Percentiles rank a stretch among this genome's conserved stretches.
These are phyloP conservation scores for Chrysaora quinquecirrha DNA, from an alignment of 30 jellyfish, hydroid and myxozoan species.

Conservation along the genomic window DNA sequence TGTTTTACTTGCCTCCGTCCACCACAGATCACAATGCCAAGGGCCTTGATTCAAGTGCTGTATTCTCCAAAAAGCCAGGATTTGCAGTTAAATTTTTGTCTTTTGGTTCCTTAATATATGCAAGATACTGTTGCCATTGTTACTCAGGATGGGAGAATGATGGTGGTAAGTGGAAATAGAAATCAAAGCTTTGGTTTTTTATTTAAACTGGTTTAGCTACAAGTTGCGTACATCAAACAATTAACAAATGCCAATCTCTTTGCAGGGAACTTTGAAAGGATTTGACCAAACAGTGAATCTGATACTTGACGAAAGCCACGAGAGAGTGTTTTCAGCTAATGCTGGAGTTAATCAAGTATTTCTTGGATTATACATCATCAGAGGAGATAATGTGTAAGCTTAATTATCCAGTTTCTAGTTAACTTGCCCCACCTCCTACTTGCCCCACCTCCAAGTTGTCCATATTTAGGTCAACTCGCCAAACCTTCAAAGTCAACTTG, in stretches of 20 bases:
- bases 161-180: conserved; percentile 74
- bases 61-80: too few relatives aligned
- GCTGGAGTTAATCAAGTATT: conserved; percentile 94
- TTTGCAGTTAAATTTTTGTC: too few relatives aligned
- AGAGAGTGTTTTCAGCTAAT: conserved; percentile 89
- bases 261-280: conserved; percentile 97
- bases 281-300: conserved; percentile 97
- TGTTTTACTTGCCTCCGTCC: too few relatives aligned
- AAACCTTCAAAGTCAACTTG: too few relatives aligned
- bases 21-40: too few relatives aligned
- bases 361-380: conserved; percentile 91
- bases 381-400: conserved; percentile 99
- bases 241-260: too few relatives aligned
- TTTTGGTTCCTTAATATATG: conserved; percentile 14
- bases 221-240: too few relatives aligned
- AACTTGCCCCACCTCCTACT: too few relatives aligned
- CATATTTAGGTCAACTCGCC: too few relatives aligned
- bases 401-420: too few relatives aligned
- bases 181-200: not conserved
- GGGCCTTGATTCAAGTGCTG: too few relatives aligned
- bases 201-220: not conserved
- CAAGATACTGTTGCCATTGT: conserved; percentile 86
- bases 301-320: conserved; percentile 96
- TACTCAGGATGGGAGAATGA: conserved; percentile 98
- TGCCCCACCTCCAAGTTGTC: too few relatives aligned